Conservation (phyloP, 2,888 invertebrate species). For the Miltochrista miniata region DNA sequence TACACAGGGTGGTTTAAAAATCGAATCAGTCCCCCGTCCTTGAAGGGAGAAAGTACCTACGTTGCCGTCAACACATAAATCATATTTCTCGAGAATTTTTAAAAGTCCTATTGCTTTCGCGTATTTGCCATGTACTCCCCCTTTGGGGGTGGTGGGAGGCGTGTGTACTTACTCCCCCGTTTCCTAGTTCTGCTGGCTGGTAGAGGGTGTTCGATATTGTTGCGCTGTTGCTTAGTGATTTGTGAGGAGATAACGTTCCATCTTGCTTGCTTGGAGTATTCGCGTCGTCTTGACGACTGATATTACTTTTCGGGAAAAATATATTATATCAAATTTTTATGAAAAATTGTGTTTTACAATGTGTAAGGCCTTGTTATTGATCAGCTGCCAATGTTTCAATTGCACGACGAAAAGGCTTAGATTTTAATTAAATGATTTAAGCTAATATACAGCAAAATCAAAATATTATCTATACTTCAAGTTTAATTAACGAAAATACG, state of each 20-base stretch:
- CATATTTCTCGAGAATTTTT: conserved; percentile 84
- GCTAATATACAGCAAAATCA: too few species aligned
- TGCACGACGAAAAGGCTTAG: too few species aligned
- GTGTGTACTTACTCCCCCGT: conserved; percentile 83
- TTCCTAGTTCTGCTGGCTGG: conserved; percentile 74
- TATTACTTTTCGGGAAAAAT: neutral
- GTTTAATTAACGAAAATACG: too few species aligned
- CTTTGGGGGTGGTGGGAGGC: conserved; percentile 53
- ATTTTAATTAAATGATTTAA: too few species aligned
- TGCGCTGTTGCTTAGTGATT: conserved; percentile 37
- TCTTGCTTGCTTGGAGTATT: conserved; percentile 13
- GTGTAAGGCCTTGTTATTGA: too few species aligned
- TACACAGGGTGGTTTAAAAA: conserved; percentile 79
- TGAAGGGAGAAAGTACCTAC: conserved; percentile 69
- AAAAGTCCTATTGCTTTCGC: conserved; percentile 85
- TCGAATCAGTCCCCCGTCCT: conserved; percentile 82
- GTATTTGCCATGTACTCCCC: conserved; percentile 84
- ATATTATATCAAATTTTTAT: too few species aligned
- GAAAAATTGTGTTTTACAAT: too few species aligned
- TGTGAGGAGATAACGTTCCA: conserved; percentile 24
- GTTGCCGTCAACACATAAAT: conserved; percentile 83
- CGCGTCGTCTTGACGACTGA: neutral
- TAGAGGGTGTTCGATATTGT: conserved; percentile 54
- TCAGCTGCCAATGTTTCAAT: too few species aligned
- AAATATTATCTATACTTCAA: neutral